Conservation (phyloP, 2,113 vertebrate genomes). For the Gobius niger region DNA sequence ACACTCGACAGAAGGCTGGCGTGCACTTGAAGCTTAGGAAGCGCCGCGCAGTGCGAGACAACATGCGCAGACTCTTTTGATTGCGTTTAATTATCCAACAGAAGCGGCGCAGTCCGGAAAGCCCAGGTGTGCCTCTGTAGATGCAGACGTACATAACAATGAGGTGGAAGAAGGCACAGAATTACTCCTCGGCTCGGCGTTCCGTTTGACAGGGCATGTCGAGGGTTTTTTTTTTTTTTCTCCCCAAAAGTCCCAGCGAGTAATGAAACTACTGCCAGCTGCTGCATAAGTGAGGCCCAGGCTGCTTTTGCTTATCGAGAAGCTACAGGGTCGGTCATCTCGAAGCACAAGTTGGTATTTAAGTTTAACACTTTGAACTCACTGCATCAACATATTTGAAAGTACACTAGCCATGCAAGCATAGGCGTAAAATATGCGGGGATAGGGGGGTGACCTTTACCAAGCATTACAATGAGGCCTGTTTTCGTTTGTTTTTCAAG, state of each 20-base stretch:
- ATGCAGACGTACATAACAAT: constrained; percentile 18
- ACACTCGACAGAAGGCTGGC: background rate
- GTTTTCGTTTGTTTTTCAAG: too few species aligned
- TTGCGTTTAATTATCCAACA: constrained; percentile 69
- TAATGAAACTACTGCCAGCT: background rate
- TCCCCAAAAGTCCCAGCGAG: constrained; percentile 4
- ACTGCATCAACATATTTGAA: background rate
- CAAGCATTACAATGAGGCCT: too few species aligned
- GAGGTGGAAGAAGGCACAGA: constrained; percentile 6
- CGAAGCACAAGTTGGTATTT: background rate
- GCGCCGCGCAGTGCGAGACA: constrained; percentile 1
- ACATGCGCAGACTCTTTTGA: constrained; percentile 49
- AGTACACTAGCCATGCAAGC: too few species aligned
- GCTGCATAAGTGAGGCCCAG: background rate
- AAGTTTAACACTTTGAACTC: background rate
- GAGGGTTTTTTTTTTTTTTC: background rate
- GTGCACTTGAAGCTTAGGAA: background rate
- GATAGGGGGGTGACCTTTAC: too few species aligned
- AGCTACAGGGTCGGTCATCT: background rate
- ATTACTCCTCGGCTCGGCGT: constrained; percentile 3
- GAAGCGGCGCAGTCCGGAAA: constrained; percentile 52
- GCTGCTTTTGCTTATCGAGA: background rate
- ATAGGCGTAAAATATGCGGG: too few species aligned
- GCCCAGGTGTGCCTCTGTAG: constrained; percentile 2
- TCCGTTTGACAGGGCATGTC: constrained; percentile 20